These are phyloP conservation scores for Hydropotes inermis DNA, from an alignment of 2,113 vertebrate genomes.

Conservation along the genomic window DNA sequence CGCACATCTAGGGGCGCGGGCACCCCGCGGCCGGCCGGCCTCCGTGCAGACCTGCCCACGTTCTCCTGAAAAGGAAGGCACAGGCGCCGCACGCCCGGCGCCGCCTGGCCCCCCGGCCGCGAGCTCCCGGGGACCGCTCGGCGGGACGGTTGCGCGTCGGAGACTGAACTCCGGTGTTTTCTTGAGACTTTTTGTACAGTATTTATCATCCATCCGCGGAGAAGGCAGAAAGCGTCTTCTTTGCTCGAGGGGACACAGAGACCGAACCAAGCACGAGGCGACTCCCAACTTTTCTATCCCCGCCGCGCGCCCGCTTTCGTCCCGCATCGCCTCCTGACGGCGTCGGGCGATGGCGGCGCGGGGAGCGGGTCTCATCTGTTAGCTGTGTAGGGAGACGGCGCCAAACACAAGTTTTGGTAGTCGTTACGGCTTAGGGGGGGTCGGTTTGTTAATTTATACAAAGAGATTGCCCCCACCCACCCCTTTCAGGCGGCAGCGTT, in stretches of 20 bases:
- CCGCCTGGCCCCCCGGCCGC: conserved; percentile 78
- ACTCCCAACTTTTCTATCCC: conserved; percentile 83
- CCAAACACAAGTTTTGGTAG: conserved; percentile 61
- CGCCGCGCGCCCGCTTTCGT: conserved; percentile 51
- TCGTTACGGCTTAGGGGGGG: not conserved
- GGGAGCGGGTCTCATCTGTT: conserved; percentile 68
- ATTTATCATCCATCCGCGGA: conserved; percentile 83
- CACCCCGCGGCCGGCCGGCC: conserved; percentile 50
- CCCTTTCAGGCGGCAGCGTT: conserved; percentile 70
- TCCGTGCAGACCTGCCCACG: conserved; percentile 92
- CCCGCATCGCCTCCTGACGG: conserved; percentile 56
- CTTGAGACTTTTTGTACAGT: conserved; percentile 87
- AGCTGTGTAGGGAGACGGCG: conserved; percentile 70
- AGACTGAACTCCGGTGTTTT: conserved; percentile 84
- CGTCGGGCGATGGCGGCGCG: conserved; percentile 65
- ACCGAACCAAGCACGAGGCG: conserved; percentile 63
- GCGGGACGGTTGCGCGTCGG: conserved; percentile 72
- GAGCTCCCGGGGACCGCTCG: conserved; percentile 73
- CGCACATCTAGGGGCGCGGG: conserved; percentile 89
- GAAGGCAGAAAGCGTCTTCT: conserved; percentile 69
- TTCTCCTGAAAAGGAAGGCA: conserved; percentile 82
- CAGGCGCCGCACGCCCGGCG: conserved; percentile 80
- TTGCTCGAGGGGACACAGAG: conserved; percentile 64
- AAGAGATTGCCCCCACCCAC: not conserved
- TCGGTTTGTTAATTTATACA: conserved; percentile 85